Evolutionary conservation across 2,888 invertebrate species (phyloP).

Genomic region (Lacanobia wlatinum): DNA sequence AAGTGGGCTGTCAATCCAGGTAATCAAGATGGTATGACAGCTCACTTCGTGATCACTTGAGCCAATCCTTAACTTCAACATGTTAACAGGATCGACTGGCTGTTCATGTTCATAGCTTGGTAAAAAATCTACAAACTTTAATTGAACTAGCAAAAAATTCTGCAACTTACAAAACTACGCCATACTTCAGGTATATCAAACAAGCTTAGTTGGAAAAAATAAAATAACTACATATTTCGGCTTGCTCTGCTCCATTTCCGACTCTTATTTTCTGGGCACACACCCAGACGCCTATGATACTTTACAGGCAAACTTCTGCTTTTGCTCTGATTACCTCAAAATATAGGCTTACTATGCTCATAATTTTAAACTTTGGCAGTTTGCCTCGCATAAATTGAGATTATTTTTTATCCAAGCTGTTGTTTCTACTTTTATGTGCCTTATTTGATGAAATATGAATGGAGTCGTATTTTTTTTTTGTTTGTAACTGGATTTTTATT

Average conservation of each 20-base stretch:
- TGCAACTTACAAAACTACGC: constrained; percentile 6
- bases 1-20: too few relatives aligned
- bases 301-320: constrained; percentile 65
- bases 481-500: constrained; percentile 46
- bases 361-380: constrained; percentile 70
- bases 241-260: constrained; percentile 48
- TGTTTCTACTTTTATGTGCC: constrained; percentile 65
- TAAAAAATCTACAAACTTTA: neutral
- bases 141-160: neutral
- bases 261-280: constrained; percentile 56
- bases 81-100: too few relatives aligned
- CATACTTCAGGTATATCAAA: constrained; percentile 32
- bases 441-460: constrained; percentile 66
- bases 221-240: constrained; percentile 50
- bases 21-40: too few relatives aligned
- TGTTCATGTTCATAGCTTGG: too few relatives aligned
- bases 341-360: constrained; percentile 67
- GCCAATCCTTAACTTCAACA: too few relatives aligned
- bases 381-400: constrained; percentile 67
- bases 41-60: too few relatives aligned
- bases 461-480: constrained; percentile 41
- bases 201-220: constrained; percentile 36
- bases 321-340: constrained; percentile 67
- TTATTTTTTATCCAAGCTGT: constrained; percentile 69
- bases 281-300: constrained; percentile 64